These are phyloP conservation scores for Australoheros facetus DNA, from an alignment of 2,797 vertebrate species.

Conservation along the genomic window DNA sequence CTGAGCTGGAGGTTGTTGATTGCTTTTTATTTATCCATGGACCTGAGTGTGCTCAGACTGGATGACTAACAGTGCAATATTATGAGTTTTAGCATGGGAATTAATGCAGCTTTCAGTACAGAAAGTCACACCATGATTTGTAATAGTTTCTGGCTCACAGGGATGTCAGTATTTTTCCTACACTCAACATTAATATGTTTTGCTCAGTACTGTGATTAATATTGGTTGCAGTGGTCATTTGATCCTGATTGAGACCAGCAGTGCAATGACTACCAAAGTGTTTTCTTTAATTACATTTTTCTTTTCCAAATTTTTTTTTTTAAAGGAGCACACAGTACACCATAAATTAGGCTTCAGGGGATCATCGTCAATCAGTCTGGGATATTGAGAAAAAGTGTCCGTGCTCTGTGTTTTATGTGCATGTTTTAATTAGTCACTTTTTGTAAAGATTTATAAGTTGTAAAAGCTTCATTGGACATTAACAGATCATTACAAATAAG, in stretches of 20 bases:
- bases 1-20: constrained; percentile 55
- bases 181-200: constrained; percentile 19
- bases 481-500: background rate
- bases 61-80: constrained; percentile 59
- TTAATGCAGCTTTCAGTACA: constrained; percentile 40
- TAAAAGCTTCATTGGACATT: constrained; percentile 1
- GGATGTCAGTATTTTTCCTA: constrained; percentile 15
- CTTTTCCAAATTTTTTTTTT: constrained; percentile 1
- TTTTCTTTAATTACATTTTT: background rate
- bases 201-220: constrained; percentile 3
- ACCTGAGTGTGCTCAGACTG: constrained; percentile 25
- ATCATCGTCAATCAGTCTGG: background rate
- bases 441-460: background rate
- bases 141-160: constrained; percentile 25
- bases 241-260: constrained; percentile 22
- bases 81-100: constrained; percentile 49
- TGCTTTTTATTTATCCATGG: constrained; percentile 63
- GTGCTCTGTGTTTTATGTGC: background rate
- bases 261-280: background rate
- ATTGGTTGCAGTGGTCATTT: constrained; percentile 17
- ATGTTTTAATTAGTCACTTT: background rate
- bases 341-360: background rate
- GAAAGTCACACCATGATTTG: constrained; percentile 2
- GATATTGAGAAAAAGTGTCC: background rate
- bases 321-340: background rate